Conservation (phyloP, 2,888 invertebrate genomes). For the Hirudinaria manillensis region DNA sequence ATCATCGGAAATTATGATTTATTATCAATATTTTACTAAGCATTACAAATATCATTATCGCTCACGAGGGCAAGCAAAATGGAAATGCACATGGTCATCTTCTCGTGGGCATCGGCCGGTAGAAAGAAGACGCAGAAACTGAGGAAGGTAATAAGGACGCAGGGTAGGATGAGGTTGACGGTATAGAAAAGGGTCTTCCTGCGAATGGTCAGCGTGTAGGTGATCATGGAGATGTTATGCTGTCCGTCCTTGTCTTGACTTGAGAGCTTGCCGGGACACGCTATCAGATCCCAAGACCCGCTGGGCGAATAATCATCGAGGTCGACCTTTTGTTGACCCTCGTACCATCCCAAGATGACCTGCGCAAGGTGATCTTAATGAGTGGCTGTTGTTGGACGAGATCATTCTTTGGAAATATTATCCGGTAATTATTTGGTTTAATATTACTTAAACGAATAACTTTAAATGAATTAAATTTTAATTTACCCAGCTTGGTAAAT, state of each 20-base stretch:
- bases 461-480: no score
- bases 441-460: no score
- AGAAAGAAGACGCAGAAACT: constrained; percentile 88
- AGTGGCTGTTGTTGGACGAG: no score
- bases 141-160: constrained; percentile 67
- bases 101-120: constrained; percentile 82
- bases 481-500: no score
- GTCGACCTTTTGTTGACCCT: constrained; percentile 44
- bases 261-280: constrained; percentile 46
- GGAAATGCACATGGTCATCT: constrained; percentile 71
- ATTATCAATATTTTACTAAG: no score
- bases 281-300: constrained; percentile 54
- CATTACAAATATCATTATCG: no score
- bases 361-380: not conserved
- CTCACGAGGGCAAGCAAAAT: constrained; percentile 92
- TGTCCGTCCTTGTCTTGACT: constrained; percentile 44
- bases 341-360: constrained; percentile 38
- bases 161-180: constrained; percentile 96
- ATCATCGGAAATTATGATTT: no score
- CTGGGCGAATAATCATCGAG: constrained; percentile 53
- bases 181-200: constrained; percentile 98
- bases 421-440: no score
- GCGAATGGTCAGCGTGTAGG: constrained; percentile 77
- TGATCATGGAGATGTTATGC: constrained; percentile 60
- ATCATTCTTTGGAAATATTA: no score